Evolutionary conservation across 1,140 invertebrate species (phyloP), one percentile per base, ranked within the genome.

Genomic region (Ostrea edulis): DNA sequence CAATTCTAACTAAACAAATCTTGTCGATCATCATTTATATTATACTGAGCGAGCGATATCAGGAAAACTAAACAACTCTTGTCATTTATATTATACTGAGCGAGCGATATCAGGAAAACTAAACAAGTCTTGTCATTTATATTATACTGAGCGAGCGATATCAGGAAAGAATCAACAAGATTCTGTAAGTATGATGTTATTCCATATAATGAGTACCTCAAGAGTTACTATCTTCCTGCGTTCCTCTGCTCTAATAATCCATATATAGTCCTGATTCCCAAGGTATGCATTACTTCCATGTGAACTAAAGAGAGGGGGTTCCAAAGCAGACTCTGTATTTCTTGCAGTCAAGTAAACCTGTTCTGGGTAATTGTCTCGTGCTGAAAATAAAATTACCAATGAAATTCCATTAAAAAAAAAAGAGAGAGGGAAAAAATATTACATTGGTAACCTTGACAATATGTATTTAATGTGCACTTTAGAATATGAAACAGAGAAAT

Each of bases 221-320:
- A 90, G 81, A 2, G 87, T 86, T 20, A 90, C 77, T 17, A 90
- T 85, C 84, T 88, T 88, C 35, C 85, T 81, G 9, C 58, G 52
- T 22, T 88, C 82, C 44, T 68, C 54, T 35, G 89, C 87, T 77
- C 82, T 90, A 14, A 90, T 68, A 14, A 90, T 77, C 87, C 87
- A 90, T 14, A 90, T 81, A 51, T 86, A 87, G 22, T 90, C 89
- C 55, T 84, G 77, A 68, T 68, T 85, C 29, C 89, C 85, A 9
- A 88, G 44, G 71, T 35, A 85, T 12, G 53, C 82, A 52, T 83
- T 83, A 51, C 14, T 62, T 58, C 53, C 54, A 44, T 55, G 53
- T 58, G 54, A 85, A 25, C 25, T 25, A 35, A 85, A 85, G 8
- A 53, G 44, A 8, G 25, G 54, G 9, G 86, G 82, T 5, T 52